These are phyloP conservation scores for Drosophila navojoa DNA, from an alignment of 1,140 invertebrate genomes.

Conservation along the genomic window DNA sequence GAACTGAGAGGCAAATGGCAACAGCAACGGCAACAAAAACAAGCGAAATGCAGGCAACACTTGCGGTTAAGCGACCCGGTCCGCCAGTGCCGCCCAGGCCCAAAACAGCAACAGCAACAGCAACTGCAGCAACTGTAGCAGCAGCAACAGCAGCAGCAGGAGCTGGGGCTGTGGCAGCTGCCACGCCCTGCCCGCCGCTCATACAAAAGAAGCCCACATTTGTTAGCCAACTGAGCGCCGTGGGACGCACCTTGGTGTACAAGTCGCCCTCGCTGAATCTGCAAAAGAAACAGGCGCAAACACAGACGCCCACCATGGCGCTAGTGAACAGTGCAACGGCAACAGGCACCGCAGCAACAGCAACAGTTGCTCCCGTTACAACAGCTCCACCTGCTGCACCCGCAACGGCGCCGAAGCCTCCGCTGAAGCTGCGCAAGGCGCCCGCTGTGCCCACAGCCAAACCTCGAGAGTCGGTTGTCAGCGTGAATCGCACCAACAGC, in stretches of 20 bases:
- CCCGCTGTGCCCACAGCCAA: conserved; percentile 79
- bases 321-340: conserved; percentile 34
- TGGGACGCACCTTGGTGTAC: conserved; percentile 80
- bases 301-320: conserved; percentile 68
- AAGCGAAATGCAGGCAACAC: conserved; percentile 40
- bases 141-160: conserved; percentile 25
- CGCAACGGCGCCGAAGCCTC: conserved; percentile 61
- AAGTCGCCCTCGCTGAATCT: conserved; percentile 79
- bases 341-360: conserved; percentile 10
- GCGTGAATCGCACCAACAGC: conserved; percentile 76
- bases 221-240: conserved; percentile 71
- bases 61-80: conserved; percentile 76
- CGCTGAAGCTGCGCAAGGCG: conserved; percentile 74
- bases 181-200: conserved; percentile 63
- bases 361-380: conserved; percentile 5
- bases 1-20: conserved; percentile 29
- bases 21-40: conserved; percentile 39
- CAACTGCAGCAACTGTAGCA: conserved; percentile 23
- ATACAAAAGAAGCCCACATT: conserved; percentile 77
- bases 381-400: conserved; percentile 23
- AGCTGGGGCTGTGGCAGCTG: conserved; percentile 25
- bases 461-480: conserved; percentile 54
- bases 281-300: conserved; percentile 79
- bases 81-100: conserved; percentile 81
- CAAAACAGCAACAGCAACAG: conserved; percentile 45